Base-by-base conservation (phyloP, 1,140 invertebrate genomes). In the Oreohelix idahoensis region DNA sequence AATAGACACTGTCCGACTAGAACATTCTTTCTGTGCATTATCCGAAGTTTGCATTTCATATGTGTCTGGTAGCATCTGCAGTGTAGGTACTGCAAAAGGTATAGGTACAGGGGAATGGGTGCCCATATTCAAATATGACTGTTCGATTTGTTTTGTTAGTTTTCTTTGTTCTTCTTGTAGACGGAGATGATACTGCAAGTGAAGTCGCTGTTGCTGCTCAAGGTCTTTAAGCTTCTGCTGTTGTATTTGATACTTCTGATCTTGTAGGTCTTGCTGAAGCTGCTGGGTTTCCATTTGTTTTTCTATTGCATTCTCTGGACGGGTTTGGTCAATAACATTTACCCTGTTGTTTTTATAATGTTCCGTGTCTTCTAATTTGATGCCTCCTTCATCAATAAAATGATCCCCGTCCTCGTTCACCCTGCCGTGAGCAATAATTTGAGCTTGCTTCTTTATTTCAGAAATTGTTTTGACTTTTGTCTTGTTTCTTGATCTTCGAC, bases 401-500 rank as follows among this genome's bases (percentile, higher is more conserved):
- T 77, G 8, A 53, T 29, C 51, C 8, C n/a, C 58, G 1, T 58
- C 23, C 36, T 66, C 53, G 15, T 58, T 79, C 10, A 66, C 32
- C 83, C 83, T 83, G 32, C n/a, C 29, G 73, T 45, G 23, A 76
- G 81, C 74, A 36, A 74, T 73, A 51, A 49, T 75, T 63, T 45
- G 45, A n/a, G 70, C 73, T 75, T 80, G 77, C 42, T 66, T 79
- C 39, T 69, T 63, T 35, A 79, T 1, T 29, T 79, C 53, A 36
- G 58, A 79, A 26, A 66, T 42, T 39, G 77, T 69, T 78, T 81
- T 84, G 32, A 53, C 75, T 51, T 71, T 85, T 38, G 83, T 77
- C 23, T 87, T 89, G 8, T 86, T 88, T 39, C 90, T 80, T 29
- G 89, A 87, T 58, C 90, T 79, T 45, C 87, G 83, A 78, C 88